phyloP scores from a whole-genome alignment of 2,797 vertebrate species.

The Periophthalmus magnuspinnatus region DNA sequence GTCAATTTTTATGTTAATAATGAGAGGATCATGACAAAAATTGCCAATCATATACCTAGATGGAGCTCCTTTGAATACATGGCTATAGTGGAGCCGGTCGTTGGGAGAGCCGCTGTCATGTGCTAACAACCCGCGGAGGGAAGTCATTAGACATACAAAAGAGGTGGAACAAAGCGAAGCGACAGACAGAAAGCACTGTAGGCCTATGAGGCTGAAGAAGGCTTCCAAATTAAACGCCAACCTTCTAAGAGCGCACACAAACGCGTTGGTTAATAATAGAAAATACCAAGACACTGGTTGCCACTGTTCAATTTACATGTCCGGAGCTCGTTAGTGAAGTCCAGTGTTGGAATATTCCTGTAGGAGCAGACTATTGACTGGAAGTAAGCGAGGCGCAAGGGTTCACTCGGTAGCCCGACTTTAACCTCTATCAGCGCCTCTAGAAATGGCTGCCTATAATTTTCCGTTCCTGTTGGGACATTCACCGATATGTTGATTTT shows the following conservation, averaged over 20 bases:
- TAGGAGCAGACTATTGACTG: slow-evolving; percentile 86
- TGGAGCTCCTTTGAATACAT: slow-evolving; percentile 97
- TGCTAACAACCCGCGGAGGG: slow-evolving; percentile 99
- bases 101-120: slow-evolving; percentile 99
- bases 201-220: slow-evolving; percentile 83
- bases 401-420: slow-evolving; percentile 84
- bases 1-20: slow-evolving; percentile 99
- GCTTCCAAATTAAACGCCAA: slow-evolving; percentile 73
- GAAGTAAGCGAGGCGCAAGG: slow-evolving; percentile 84
- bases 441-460: slow-evolving; percentile 75
- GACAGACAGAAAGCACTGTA: slow-evolving; percentile 89
- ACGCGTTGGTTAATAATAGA: slow-evolving; percentile 87
- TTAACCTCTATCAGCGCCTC: slow-evolving; percentile 73
- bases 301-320: slow-evolving; percentile 46
- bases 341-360: slow-evolving; percentile 94
- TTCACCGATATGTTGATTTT: slow-evolving; percentile 71
- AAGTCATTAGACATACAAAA: slow-evolving; percentile 99
- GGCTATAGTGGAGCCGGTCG: slow-evolving; percentile 94
- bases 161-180: slow-evolving; percentile 96
- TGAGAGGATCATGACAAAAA: slow-evolving; percentile 99
- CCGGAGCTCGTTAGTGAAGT: slow-evolving; percentile 84
- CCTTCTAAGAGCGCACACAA: slow-evolving; percentile 73
- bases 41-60: slow-evolving; percentile 99
- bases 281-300: slow-evolving; percentile 48
- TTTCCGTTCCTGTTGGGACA: slow-evolving; percentile 73